Evolutionary conservation across 2,113 vertebrate species (phyloP).

Genomic region (Mustela nigripes): DNA sequence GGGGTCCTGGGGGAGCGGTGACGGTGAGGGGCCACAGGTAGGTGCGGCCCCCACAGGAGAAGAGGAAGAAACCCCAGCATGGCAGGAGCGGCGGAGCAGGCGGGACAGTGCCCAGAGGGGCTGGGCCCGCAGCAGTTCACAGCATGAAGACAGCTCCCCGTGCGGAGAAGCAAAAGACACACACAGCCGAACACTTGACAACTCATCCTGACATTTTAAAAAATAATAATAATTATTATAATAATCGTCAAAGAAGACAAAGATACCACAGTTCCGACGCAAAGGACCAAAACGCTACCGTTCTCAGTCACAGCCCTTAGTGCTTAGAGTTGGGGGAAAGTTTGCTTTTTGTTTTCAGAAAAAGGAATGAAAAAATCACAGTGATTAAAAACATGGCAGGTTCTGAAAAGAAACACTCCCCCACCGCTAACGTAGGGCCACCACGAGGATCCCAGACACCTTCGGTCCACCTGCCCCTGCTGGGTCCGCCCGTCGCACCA

Average conservation of each 20-base stretch:
- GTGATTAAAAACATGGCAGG: conserved; percentile 83
- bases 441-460: conserved; percentile 43
- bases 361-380: conserved; percentile 82
- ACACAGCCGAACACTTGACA: conserved; percentile 40
- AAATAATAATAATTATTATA: conserved; percentile 55
- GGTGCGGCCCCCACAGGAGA: background rate
- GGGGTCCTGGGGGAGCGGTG: background rate
- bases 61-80: background rate
- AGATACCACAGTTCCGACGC: conserved; percentile 82
- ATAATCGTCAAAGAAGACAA: conserved; percentile 57
- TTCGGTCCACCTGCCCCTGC: conserved; percentile 23
- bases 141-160: conserved; percentile 66
- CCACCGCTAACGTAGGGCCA: conserved; percentile 58
- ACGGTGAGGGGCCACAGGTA: background rate
- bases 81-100: background rate
- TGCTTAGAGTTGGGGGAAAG: conserved; percentile 51
- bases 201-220: conserved; percentile 65
- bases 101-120: background rate
- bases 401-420: conserved; percentile 77
- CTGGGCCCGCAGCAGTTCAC: conserved; percentile 64
- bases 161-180: conserved; percentile 17
- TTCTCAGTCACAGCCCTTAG: conserved; percentile 81
- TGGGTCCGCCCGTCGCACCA: background rate
- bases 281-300: conserved; percentile 66
- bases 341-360: conserved; percentile 55